Percentiles rank a stretch among this genome's conserved stretches.
These are phyloP conservation scores for Branchellion lobata DNA, from an alignment of 2,888 invertebrate species.

Conservation along the genomic window DNA sequence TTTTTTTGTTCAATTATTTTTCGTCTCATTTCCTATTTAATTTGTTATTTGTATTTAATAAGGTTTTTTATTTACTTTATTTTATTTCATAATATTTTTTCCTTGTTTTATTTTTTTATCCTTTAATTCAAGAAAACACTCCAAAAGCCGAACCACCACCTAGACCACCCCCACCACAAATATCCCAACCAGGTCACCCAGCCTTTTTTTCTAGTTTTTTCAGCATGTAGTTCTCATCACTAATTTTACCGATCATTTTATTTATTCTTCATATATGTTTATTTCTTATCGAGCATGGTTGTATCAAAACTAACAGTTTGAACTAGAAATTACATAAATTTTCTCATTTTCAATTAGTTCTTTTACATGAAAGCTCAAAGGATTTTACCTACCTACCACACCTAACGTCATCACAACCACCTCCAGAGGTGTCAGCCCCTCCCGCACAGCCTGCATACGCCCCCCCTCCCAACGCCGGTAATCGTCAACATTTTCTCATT, in stretches of 20 bases:
- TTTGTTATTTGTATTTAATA: slow-evolving; percentile 3
- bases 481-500: neutral
- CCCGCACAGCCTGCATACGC: slow-evolving; percentile 3
- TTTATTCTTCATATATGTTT: neutral
- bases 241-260: neutral
- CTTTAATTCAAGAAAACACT: slow-evolving; percentile 8
- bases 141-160: slow-evolving; percentile 38
- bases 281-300: neutral
- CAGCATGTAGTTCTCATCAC: neutral
- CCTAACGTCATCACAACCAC: neutral
- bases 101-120: neutral
- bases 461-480: neutral
- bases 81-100: slow-evolving; percentile 11
- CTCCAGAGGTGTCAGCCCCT: neutral
- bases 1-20: neutral
- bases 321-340: no score
- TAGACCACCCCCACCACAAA: slow-evolving; percentile 43
- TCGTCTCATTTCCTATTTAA: neutral
- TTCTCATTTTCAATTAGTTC: no score
- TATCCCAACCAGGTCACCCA: neutral
- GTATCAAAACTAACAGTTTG: no score
- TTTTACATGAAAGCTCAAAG: no score
- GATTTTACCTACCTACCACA: no score
- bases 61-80: neutral
- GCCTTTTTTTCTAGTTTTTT: neutral